Percentiles rank a stretch among this genome's conserved stretches.
Conservation (phyloP, 1,140 invertebrate genomes). For the Stegodyphus mimosarum region DNA sequence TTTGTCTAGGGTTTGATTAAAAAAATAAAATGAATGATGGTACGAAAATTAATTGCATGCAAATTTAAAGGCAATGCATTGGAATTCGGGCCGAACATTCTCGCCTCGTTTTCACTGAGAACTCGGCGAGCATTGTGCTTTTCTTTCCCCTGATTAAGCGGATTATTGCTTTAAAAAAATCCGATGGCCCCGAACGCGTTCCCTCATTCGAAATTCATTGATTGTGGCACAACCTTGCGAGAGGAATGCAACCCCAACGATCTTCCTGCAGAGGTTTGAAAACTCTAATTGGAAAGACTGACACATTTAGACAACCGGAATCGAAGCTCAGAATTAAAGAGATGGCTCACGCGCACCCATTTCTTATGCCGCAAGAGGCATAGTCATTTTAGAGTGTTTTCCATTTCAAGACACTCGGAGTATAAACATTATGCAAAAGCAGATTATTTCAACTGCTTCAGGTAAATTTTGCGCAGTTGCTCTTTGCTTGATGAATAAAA, state of each 20-base stretch:
- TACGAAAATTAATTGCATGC: conserved; percentile 51
- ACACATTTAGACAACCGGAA: conserved; percentile 6
- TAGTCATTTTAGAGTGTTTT: no score
- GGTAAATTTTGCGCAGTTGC: no score
- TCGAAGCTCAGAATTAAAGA: conserved; percentile 26
- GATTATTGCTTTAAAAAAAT: conserved; percentile 41
- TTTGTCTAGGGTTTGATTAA: conserved; percentile 29
- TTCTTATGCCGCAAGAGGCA: no score
- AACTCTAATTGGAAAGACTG: conserved; percentile 19
- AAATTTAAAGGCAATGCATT: conserved; percentile 37
- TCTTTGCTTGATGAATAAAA: no score
- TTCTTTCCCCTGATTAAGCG: conserved; percentile 24
- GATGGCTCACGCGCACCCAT: no score
- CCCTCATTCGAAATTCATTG: conserved; percentile 40
- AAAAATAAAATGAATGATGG: conserved; percentile 43
- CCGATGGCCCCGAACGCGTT: no score
- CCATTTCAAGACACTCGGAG: no score
- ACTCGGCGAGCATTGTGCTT: conserved; percentile 16
- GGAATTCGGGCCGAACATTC: conserved; percentile 9
- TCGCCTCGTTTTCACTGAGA: conserved; percentile 22
- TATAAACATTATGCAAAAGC: no score
- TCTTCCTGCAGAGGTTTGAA: conserved; percentile 26
- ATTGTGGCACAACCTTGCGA: conserved; percentile 11
- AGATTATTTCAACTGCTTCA: no score
- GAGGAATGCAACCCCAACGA: neutral